Evolutionary conservation across 1,140 invertebrate species (phyloP), one percentile per base, ranked within the genome.

Genomic region (Drosophila arizonae): DNA sequence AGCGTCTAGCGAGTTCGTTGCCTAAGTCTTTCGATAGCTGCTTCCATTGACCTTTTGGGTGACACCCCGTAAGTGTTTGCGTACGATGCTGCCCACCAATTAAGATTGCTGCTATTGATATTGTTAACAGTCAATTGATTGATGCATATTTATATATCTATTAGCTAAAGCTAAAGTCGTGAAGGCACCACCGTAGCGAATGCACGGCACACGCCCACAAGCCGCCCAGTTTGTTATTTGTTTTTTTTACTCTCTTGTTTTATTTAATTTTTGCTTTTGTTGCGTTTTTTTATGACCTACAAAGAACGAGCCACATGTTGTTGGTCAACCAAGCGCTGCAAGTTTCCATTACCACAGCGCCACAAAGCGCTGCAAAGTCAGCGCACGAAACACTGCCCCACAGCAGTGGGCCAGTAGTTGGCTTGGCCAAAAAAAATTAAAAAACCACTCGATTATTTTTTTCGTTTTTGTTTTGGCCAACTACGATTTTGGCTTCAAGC

Each of bases 271-370:
- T 5, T 26, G 15, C 39, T 33, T 58, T 21, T 68, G 45, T 21
- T 62, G 63, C 63, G 30, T 24, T 63, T 71, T 71, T 70, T 52
- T 70, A 67, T 91, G 90, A 90, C 90, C 90, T 91, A 90, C 90
- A 91, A 91, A 91, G 57, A 81, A 74, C 61, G 21, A 70, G 64
- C 69, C 76, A 81, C 75, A 81, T 76, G 77, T 84, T 76, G 77
- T 84, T 91, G 90, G 90, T 78, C 89, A 90, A 85, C 89, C 77
- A 84, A 76, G 82, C 86, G 80, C 58, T 81, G 86, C 90, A 89
- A 75, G 84, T 90, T 89, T 81, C 86, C 85, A 89, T 88, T 88
- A 88, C 81, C 84, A 88, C 77, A 80, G 85, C 74, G 57, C 36
- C 56, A 64, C 36, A 57, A 71, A 63, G 60, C 62, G 68, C 52